Base-by-base conservation (phyloP, 2,113 vertebrate genomes). In the Heptranchias perlo region DNA sequence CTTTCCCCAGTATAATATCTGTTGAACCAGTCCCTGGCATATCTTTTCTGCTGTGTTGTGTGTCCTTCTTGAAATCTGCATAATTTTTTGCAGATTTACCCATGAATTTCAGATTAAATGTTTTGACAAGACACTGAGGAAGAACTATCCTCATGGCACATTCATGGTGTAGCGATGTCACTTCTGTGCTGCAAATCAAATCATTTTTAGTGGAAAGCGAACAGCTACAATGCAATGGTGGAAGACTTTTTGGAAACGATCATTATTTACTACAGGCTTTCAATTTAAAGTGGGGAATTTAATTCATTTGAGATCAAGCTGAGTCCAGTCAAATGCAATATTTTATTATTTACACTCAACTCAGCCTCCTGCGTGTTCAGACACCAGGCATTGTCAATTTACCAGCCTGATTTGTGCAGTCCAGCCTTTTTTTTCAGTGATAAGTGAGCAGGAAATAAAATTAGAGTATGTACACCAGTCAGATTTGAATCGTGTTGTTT, bases 381-480 rank as follows among this genome's bases (percentile, higher is more conserved):
- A 69, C 25, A 67, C 47, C 44, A 69, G 44, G 47, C 44, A 73
- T 52, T 35, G 65, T 95, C 94, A 95, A 52, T 73, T 69, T 67
- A 67, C 65, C 23, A 95, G 65, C 25, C 64, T 95, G 94, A 35
- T 64, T 73, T 95, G 64, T 95, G 64, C 65, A 73, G 18, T 35
- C 47, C 64, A 95, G 25, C 44, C 67, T 47, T n/a, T 47, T n/a
- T 47, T 47, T 47, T 25, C 23, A 28, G 62, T 8, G 21, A 73
- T 69, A 95, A 93, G 94, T 14, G 65, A 69, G 44, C 28, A 95
- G 94, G 47, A 69, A 69, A 69, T 95, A 95, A 73, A 95, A 95
- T 94, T 65, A 65, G 62, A 94, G 35, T 64, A 67, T 44, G 10
- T 67, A 23, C 21, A 94, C 5, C 54, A 39, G 18, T 65, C n/a